Conservation (phyloP, 2,888 invertebrate genomes). For the Agonopterix subpropinquella region DNA sequence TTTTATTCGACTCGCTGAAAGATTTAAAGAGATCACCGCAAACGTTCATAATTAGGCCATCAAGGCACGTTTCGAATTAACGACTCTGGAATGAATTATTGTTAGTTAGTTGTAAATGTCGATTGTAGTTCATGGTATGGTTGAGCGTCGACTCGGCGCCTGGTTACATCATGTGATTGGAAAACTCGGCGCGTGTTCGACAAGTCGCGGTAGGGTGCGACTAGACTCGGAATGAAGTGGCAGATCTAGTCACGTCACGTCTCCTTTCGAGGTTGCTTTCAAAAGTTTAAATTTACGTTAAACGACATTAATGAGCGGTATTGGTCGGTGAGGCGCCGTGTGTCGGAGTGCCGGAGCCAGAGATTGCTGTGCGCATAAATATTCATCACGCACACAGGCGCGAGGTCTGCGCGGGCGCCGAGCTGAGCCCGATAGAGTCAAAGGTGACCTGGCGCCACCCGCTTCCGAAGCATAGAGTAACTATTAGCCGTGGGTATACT, state of each 20-base stretch:
- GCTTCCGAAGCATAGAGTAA: constrained; percentile 22
- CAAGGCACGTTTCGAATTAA: not conserved
- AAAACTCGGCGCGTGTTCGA: constrained; percentile 51
- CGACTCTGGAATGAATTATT: constrained; percentile 4
- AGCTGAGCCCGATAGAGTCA: constrained; percentile 38
- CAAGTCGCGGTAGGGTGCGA: constrained; percentile 28
- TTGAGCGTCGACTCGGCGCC: constrained; percentile 56
- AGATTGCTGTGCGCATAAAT: constrained; percentile 47
- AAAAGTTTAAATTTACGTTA: constrained; percentile 61
- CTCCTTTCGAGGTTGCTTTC: constrained; percentile 46
- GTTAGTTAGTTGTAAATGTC: not conserved
- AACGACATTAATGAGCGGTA: constrained; percentile 58
- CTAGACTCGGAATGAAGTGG: constrained; percentile 45
- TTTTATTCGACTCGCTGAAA: constrained; percentile 1
- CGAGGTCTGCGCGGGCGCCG: constrained; percentile 33
- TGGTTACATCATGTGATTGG: constrained; percentile 63
- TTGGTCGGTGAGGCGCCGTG: constrained; percentile 35
- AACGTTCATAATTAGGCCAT: not conserved
- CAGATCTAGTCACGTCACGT: constrained; percentile 44
- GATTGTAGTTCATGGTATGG: constrained; percentile 1
- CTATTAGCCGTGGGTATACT: constrained; percentile 2
- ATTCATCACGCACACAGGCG: constrained; percentile 34
- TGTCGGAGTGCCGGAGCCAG: constrained; percentile 29
- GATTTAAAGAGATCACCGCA: constrained; percentile 4
- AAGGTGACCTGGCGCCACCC: constrained; percentile 47